Evolutionary conservation across 92 coral and sea anemone species (phyloP).

Genomic region (Epizoanthus rinbou): DNA sequence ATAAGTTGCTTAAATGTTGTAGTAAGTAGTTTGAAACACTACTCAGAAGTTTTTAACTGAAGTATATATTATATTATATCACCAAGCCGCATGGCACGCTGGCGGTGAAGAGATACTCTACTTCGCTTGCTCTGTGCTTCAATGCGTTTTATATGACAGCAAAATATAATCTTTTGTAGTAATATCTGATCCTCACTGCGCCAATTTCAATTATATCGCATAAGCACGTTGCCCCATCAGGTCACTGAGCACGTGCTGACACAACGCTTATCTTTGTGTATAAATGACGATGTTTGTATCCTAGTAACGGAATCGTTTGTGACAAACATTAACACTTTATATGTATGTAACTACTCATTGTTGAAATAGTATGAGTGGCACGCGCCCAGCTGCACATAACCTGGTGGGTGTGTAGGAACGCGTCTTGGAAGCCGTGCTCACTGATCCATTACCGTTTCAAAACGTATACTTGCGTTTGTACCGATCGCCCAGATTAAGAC

Average conservation of each 20-base stretch:
- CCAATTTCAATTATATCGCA: neutral
- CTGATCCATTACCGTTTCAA: too few species aligned
- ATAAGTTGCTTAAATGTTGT: too few species aligned
- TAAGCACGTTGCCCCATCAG: neutral
- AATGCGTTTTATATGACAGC: neutral
- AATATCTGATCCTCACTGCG: neutral
- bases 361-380: neutral
- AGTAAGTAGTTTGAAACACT: too few species aligned
- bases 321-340: neutral
- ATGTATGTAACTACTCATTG: neutral
- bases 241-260: conserved; percentile 9
- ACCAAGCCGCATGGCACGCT: neutral
- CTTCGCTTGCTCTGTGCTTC: neutral
- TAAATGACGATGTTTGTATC: neutral
- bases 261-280: neutral
- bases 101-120: neutral
- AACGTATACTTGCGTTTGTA: too few species aligned
- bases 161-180: neutral
- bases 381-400: neutral
- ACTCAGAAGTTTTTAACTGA: neutral
- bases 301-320: neutral
- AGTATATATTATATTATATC: neutral
- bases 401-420: neutral
- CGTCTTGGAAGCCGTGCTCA: neutral
- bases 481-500: too few species aligned